Evolutionary conservation across 2,888 invertebrate genomes (phyloP).

Genomic region (Rugalucina vietnamica): DNA sequence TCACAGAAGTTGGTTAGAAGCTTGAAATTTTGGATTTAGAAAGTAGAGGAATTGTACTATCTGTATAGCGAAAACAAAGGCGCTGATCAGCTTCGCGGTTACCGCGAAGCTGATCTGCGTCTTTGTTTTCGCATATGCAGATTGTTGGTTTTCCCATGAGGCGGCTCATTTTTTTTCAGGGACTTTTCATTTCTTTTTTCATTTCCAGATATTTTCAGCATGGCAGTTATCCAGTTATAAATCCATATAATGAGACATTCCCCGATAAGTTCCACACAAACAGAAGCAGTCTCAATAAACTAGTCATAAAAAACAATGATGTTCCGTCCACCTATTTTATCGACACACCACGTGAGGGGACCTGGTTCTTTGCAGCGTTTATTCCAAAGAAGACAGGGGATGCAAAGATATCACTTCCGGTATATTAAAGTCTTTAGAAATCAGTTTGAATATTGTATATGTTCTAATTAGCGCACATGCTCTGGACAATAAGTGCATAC

Average conservation of each 20-base stretch:
- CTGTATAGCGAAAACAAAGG: too few species aligned
- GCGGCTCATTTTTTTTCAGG: neutral
- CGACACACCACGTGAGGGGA: slow-evolving; percentile 81
- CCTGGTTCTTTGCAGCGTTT: slow-evolving; percentile 85
- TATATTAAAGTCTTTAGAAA: too few species aligned
- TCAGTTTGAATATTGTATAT: too few species aligned
- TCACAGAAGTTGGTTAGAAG: too few species aligned
- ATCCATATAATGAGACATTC: slow-evolving; percentile 91
- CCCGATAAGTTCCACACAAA: slow-evolving; percentile 86
- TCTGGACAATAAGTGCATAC: too few species aligned
- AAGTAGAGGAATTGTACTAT: too few species aligned
- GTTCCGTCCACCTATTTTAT: slow-evolving; percentile 83
- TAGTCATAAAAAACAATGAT: slow-evolving; percentile 88
- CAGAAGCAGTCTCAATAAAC: slow-evolving; percentile 73
- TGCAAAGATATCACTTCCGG: slow-evolving; percentile 65
- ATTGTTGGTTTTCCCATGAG: too few species aligned
- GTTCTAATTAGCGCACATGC: too few species aligned
- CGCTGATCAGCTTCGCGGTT: too few species aligned
- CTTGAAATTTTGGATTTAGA: too few species aligned
- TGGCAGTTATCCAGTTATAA: slow-evolving; percentile 92
- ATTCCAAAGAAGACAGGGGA: slow-evolving; percentile 71
- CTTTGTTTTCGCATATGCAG: too few species aligned
- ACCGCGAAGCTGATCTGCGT: too few species aligned
- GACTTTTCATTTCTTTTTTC: neutral
- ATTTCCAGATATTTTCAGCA: slow-evolving; percentile 88